These are phyloP conservation scores for Lytechinus pictus DNA, from an alignment of 35 echinoderm and acorn worm species.

Conservation along the genomic window DNA sequence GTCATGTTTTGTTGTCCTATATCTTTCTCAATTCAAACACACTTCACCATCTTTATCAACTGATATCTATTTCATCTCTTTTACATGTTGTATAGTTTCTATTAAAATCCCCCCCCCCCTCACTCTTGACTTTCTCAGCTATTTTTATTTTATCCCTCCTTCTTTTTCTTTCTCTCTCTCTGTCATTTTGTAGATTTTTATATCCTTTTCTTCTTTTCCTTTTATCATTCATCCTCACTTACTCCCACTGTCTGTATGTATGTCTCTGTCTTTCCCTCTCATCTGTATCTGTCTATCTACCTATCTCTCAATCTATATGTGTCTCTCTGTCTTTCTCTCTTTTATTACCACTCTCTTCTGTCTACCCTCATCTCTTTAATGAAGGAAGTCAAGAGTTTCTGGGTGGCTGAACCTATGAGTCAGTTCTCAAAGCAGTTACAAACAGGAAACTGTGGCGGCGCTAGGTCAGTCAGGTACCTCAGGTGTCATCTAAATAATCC, in stretches of 20 bases:
- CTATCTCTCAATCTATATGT: not conserved
- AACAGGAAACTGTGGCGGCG: conserved; percentile 6
- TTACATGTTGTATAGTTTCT: too few species aligned
- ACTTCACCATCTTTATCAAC: too few species aligned
- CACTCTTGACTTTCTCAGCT: too few species aligned
- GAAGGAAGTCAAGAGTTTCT: not conserved
- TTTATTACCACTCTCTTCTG: not conserved
- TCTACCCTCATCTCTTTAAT: not conserved
- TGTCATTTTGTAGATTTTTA: not conserved
- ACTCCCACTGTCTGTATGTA: not conserved
- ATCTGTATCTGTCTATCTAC: not conserved
- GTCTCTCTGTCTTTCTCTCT: not conserved
- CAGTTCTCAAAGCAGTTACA: not conserved
- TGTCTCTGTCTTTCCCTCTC: too few species aligned
- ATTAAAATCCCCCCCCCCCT: too few species aligned
- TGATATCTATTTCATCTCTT: too few species aligned
- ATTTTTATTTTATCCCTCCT: too few species aligned
- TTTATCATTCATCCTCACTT: not conserved
- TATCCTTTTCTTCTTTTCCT: not conserved
- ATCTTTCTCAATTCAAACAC: too few species aligned
- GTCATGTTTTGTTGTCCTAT: too few species aligned
- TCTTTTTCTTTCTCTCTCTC: not conserved
- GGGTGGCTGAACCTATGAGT: not conserved
- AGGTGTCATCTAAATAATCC: not conserved
- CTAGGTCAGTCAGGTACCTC: not conserved